Conservation (phyloP, 2,113 vertebrate species). For the Mus pahari region DNA sequence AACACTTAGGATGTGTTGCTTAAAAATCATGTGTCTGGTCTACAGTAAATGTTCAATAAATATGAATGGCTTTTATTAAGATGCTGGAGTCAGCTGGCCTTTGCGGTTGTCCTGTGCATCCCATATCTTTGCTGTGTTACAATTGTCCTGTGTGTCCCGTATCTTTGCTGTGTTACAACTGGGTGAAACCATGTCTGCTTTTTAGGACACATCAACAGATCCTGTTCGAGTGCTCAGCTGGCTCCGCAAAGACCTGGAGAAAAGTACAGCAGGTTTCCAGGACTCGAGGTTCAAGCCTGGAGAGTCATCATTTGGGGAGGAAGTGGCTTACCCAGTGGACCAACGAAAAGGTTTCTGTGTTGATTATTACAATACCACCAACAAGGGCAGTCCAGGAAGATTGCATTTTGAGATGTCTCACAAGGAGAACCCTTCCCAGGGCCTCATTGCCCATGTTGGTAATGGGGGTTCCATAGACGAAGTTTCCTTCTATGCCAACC, state of each 20-base stretch:
- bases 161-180: slow-evolving; percentile 50
- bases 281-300: slow-evolving; percentile 65
- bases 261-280: slow-evolving; percentile 63
- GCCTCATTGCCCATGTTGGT: neutral
- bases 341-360: slow-evolving; percentile 36
- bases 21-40: neutral
- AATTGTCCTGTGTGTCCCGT: neutral
- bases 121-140: slow-evolving; percentile 28
- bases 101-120: neutral
- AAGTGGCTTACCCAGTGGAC: neutral
- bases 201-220: slow-evolving; percentile 76
- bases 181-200: slow-evolving; percentile 69
- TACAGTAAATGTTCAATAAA: neutral
- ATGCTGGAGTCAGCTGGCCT: neutral
- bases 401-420: slow-evolving; percentile 75
- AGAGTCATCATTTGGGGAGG: slow-evolving; percentile 42
- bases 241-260: slow-evolving; percentile 81
- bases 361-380: slow-evolving; percentile 63
- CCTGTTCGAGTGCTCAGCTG: slow-evolving; percentile 80
- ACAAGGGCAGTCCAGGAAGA: slow-evolving; percentile 55
- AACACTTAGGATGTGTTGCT: neutral
- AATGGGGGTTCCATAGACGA: slow-evolving; percentile 60
- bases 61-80: neutral
- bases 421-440: slow-evolving; percentile 54
- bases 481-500: slow-evolving; percentile 82